A percentile compares a stretch with the other conserved stretches of the same genome.
phyloP scores from a whole-genome alignment of 2,888 invertebrate genomes.

The Darwinula stevensoni region DNA sequence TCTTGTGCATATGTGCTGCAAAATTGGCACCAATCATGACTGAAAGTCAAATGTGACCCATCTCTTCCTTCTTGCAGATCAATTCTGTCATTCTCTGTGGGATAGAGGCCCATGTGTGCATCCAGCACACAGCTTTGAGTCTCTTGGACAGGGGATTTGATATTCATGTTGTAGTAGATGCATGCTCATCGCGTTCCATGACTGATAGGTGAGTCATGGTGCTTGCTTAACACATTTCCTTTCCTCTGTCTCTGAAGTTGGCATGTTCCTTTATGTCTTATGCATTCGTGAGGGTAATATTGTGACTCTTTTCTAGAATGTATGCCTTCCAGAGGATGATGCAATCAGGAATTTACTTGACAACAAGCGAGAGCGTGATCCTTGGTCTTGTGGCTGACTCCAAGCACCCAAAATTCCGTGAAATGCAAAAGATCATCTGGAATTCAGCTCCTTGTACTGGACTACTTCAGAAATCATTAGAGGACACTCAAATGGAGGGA shows the following conservation, averaged over 20 bases:
- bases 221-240: no score
- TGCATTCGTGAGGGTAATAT: no score
- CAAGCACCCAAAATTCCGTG: conserved; percentile 24
- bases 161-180: conserved; percentile 26
- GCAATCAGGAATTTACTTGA: conserved; percentile 22
- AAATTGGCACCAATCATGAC: no score
- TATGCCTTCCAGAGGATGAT: conserved; percentile 22
- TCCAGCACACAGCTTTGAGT: conserved; percentile 25
- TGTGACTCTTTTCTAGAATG: conserved; percentile 16
- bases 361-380: conserved; percentile 24
- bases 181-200: conserved; percentile 21
- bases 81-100: conserved; percentile 19
- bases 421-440: conserved; percentile 23
- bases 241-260: no score
- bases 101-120: conserved; percentile 26
- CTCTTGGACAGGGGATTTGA: conserved; percentile 19
- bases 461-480: conserved; percentile 11
- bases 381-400: conserved; percentile 23
- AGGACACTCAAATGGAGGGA: no score
- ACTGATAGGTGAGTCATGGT: conserved; percentile 18
- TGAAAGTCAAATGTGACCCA: no score
- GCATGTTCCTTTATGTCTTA: no score
- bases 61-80: conserved; percentile 8
- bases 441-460: conserved; percentile 21
- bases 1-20: no score